A percentile compares a stretch with the other conserved stretches of the same genome.
Evolutionary conservation across 2,797 vertebrate genomes (phyloP).

Genomic region (Poecilia picta): DNA sequence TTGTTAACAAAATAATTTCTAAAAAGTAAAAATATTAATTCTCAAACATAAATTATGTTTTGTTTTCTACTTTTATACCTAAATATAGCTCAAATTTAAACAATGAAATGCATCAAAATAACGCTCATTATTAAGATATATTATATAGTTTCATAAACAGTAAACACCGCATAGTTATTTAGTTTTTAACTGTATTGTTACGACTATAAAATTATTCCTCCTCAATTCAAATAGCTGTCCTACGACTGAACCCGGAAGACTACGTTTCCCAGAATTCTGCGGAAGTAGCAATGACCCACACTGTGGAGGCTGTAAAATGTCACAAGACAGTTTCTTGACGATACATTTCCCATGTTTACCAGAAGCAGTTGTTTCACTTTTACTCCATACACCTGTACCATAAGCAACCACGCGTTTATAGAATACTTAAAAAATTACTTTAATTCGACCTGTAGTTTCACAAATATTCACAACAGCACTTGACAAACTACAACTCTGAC

Average conservation of each 20-base stretch:
- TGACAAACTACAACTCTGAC: constrained; percentile 36
- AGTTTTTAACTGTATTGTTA: neutral
- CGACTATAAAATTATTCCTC: neutral
- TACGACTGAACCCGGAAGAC: constrained; percentile 22
- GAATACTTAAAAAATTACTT: neutral
- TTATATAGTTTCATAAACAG: neutral
- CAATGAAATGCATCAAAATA: neutral
- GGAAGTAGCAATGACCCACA: constrained; percentile 61
- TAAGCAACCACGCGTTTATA: no score
- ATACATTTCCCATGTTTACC: constrained; percentile 74
- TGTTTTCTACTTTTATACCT: neutral
- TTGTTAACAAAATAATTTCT: neutral
- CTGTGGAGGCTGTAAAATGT: constrained; percentile 84
- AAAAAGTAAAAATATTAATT: neutral
- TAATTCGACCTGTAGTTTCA: neutral
- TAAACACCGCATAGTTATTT: neutral
- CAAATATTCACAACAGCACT: constrained; percentile 16
- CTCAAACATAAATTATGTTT: neutral
- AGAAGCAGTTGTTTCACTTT: constrained; percentile 24
- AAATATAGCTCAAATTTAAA: neutral
- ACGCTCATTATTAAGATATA: neutral
- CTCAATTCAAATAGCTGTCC: neutral
- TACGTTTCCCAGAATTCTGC: constrained; percentile 78
- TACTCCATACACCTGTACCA: neutral
- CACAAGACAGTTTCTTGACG: constrained; percentile 84